phyloP scores from a whole-genome alignment of 2,888 invertebrate species.

The Tipula confusa region DNA sequence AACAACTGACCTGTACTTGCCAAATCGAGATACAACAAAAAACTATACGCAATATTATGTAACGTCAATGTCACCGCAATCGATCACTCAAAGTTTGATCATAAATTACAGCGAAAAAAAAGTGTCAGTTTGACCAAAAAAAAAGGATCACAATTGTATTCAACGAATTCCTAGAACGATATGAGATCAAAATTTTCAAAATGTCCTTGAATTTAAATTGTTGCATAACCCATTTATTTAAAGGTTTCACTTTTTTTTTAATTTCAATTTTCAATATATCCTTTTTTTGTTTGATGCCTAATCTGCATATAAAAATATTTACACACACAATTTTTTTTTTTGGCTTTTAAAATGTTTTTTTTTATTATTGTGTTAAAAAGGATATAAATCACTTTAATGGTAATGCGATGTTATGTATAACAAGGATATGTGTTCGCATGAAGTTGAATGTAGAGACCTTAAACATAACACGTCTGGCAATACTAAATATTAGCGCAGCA shows the following conservation, averaged over 20 bases:
- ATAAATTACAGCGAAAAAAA: not conserved
- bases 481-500: not conserved
- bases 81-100: not conserved
- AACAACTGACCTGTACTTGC: not conserved
- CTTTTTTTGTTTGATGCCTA: not conserved
- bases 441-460: not conserved
- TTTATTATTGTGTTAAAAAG: slow-evolving; percentile 16
- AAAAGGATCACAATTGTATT: not conserved
- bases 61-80: not conserved
- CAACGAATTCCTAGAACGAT: not conserved
- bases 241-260: not conserved
- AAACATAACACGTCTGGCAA: not conserved
- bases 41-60: not conserved
- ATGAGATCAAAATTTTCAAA: not conserved
- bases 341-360: not conserved
- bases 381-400: slow-evolving; percentile 20
- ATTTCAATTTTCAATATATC: not conserved
- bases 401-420: not conserved
- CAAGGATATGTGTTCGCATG: slow-evolving; percentile 14
- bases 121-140: not conserved
- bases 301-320: not conserved
- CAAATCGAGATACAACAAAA: not conserved
- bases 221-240: slow-evolving; percentile 12
- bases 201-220: not conserved
- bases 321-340: not conserved